Evolutionary conservation across 2,113 vertebrate genomes (phyloP).

Genomic region (Apodemus speciosus): DNA sequence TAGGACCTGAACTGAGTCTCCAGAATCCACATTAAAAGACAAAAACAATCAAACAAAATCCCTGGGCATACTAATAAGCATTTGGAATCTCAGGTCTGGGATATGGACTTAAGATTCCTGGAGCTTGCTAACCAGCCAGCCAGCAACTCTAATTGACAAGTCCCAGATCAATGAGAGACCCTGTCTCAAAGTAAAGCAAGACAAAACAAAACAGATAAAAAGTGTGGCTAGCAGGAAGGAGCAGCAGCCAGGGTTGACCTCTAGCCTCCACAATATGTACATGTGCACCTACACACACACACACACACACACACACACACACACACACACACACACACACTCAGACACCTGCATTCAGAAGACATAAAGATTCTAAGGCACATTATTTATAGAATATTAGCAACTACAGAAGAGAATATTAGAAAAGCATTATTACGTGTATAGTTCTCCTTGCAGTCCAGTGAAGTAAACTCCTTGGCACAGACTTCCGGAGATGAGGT

Average conservation of each 20-base stretch:
- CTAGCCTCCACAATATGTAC: background rate
- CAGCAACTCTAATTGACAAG: background rate
- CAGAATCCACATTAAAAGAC: background rate
- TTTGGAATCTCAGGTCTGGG: background rate
- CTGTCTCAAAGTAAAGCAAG: background rate
- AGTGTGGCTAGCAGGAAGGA: background rate
- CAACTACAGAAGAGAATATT: conserved; percentile 49
- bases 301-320: conserved; percentile 6
- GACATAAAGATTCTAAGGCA: background rate
- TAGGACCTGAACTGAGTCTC: background rate
- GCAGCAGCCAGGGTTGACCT: background rate
- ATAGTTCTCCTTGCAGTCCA: conserved; percentile 70
- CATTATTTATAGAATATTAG: conserved; percentile 49
- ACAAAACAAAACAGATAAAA: background rate
- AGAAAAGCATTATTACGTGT: conserved; percentile 71
- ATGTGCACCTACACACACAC: background rate
- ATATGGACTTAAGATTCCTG: background rate
- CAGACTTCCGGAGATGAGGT: conserved; percentile 59
- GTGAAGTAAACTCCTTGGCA: conserved; percentile 54
- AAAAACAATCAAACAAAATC: background rate
- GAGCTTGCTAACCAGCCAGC: background rate
- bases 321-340: background rate
- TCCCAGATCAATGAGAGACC: background rate
- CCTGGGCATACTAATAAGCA: background rate
- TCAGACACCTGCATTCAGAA: conserved; percentile 1